Evolutionary conservation across 1,140 invertebrate species (phyloP).

Genomic region (Megathymus violae): DNA sequence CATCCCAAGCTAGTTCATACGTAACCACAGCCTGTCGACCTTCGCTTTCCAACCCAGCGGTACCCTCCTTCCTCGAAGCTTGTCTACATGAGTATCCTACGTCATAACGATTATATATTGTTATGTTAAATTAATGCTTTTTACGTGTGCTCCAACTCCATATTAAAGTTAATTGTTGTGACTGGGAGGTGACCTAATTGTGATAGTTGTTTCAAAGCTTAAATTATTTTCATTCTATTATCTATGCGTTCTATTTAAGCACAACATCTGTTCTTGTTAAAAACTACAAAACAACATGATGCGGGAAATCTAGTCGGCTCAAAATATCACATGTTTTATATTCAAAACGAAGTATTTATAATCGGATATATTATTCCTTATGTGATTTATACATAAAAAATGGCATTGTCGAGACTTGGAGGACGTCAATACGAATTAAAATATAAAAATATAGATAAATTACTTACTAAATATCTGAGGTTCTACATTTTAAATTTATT

Average conservation of each 20-base stretch:
- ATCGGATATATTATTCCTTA: background rate
- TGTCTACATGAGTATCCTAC: slow-evolving; percentile 15
- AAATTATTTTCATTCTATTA: no score
- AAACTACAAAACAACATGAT: background rate
- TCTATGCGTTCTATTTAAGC: no score
- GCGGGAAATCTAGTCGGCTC: background rate
- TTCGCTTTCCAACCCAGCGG: slow-evolving; percentile 22
- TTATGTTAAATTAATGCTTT: slow-evolving; percentile 32
- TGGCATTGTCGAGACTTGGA: background rate
- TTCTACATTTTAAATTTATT: no score
- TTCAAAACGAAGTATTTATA: background rate
- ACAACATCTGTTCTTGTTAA: no score
- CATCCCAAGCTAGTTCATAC: slow-evolving; percentile 39
- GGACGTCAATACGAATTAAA: no score
- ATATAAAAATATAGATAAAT: no score
- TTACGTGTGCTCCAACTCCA: slow-evolving; percentile 10
- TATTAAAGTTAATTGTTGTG: no score
- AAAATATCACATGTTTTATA: background rate
- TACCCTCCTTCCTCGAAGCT: background rate
- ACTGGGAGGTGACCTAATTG: no score
- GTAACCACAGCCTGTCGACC: slow-evolving; percentile 10
- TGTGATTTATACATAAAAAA: background rate
- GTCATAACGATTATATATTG: slow-evolving; percentile 1
- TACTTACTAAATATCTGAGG: no score
- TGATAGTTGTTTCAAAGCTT: no score